These are phyloP conservation scores for Microchirus variegatus DNA, from an alignment of 2,797 vertebrate species.

Conservation along the genomic window DNA sequence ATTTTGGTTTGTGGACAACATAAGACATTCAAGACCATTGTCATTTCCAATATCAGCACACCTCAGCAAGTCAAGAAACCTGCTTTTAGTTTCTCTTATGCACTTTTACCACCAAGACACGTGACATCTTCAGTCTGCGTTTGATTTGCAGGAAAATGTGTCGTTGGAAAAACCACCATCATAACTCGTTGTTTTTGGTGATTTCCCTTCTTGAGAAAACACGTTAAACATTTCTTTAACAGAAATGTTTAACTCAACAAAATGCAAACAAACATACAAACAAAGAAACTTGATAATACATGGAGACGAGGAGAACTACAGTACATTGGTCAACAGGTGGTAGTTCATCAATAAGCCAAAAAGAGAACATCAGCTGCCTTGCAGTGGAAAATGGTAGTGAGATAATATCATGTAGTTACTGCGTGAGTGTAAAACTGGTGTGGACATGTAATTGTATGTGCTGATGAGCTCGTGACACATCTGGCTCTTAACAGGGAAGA, in stretches of 20 bases:
- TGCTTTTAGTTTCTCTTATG: too few relatives aligned
- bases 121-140: too few relatives aligned
- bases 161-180: too few relatives aligned
- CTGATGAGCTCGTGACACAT: neutral
- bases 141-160: too few relatives aligned
- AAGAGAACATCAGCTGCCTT: neutral
- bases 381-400: neutral
- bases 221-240: neutral
- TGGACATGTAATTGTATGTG: neutral
- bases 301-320: neutral
- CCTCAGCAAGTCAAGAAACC: too few relatives aligned
- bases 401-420: neutral
- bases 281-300: too few relatives aligned
- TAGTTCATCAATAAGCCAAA: neutral
- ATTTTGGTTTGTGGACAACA: too few relatives aligned
- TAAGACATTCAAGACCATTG: too few relatives aligned
- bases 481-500: neutral
- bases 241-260: neutral
- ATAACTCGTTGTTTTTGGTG: neutral
- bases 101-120: too few relatives aligned
- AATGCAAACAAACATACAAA: neutral
- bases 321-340: neutral
- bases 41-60: too few relatives aligned
- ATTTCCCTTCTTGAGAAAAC: neutral
- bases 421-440: slow-evolving; percentile 19